phyloP scores from a whole-genome alignment of 2,888 invertebrate genomes.

The Acleris cristana region DNA sequence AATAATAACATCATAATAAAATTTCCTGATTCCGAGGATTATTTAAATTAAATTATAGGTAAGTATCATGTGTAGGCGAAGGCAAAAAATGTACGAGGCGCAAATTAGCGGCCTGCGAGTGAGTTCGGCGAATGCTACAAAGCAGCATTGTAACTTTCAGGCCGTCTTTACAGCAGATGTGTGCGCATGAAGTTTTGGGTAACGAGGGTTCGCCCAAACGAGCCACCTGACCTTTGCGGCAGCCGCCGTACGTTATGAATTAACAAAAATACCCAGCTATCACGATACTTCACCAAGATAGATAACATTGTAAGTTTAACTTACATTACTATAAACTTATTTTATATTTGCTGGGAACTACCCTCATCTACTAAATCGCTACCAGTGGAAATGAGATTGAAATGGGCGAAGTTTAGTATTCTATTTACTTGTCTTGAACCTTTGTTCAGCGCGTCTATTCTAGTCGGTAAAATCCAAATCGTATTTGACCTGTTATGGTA shows the following conservation, averaged over 20 bases:
- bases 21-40: neutral
- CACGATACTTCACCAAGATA: neutral
- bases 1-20: too few relatives aligned
- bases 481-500: too few relatives aligned
- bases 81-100: too few relatives aligned
- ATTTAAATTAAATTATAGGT: constrained; percentile 26
- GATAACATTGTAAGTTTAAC: too few relatives aligned
- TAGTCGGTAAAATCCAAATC: too few relatives aligned
- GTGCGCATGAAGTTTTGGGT: constrained; percentile 45
- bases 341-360: too few relatives aligned
- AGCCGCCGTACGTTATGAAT: constrained; percentile 36
- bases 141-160: constrained; percentile 47
- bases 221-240: constrained; percentile 40
- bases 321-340: too few relatives aligned
- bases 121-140: constrained; percentile 42
- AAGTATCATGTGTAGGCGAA: constrained; percentile 17
- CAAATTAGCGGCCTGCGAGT: constrained; percentile 15
- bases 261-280: neutral
- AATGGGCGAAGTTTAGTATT: too few relatives aligned
- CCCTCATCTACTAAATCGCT: too few relatives aligned
- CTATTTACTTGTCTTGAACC: too few relatives aligned
- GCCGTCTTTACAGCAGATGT: constrained; percentile 41
- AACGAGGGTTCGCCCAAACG: constrained; percentile 42
- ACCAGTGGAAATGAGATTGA: too few relatives aligned
- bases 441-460: too few relatives aligned